Percentiles rank a stretch among this genome's conserved stretches.
Conservation (phyloP, 2,888 invertebrate species). For the Belgica antarctica region DNA sequence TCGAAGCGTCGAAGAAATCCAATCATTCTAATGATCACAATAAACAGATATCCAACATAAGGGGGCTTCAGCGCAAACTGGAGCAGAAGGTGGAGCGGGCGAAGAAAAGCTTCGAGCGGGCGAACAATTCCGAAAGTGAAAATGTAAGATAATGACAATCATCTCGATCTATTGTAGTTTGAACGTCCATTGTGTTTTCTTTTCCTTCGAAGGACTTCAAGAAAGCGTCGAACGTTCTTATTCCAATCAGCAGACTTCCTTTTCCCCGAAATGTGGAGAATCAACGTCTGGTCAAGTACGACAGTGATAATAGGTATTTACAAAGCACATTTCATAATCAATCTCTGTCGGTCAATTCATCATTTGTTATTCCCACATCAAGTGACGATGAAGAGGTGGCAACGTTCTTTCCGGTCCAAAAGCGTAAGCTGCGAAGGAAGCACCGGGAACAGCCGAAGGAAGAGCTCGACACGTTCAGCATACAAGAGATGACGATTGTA, state of each 20-base stretch:
- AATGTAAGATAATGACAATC: constrained; percentile 31
- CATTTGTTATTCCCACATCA: constrained; percentile 21
- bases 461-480: constrained; percentile 53
- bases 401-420: constrained; percentile 52
- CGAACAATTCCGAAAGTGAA: constrained; percentile 46
- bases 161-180: neutral
- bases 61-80: constrained; percentile 54
- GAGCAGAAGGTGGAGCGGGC: constrained; percentile 56
- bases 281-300: constrained; percentile 54
- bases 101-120: constrained; percentile 53
- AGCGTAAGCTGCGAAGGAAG: neutral
- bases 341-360: neutral
- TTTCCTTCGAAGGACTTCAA: neutral
- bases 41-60: constrained; percentile 46
- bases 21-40: constrained; percentile 47
- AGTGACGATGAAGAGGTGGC: constrained; percentile 52
- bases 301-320: constrained; percentile 50
- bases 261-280: constrained; percentile 54
- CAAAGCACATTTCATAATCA: neutral
- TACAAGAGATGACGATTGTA: constrained; percentile 55
- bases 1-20: constrained; percentile 37
- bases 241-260: constrained; percentile 53
- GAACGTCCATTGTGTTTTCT: neutral
- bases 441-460: neutral
- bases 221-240: constrained; percentile 50